Evolutionary conservation across 2,888 invertebrate genomes (phyloP), one percentile per base, ranked within the genome.

Genomic region (Thymelicus acteon): DNA sequence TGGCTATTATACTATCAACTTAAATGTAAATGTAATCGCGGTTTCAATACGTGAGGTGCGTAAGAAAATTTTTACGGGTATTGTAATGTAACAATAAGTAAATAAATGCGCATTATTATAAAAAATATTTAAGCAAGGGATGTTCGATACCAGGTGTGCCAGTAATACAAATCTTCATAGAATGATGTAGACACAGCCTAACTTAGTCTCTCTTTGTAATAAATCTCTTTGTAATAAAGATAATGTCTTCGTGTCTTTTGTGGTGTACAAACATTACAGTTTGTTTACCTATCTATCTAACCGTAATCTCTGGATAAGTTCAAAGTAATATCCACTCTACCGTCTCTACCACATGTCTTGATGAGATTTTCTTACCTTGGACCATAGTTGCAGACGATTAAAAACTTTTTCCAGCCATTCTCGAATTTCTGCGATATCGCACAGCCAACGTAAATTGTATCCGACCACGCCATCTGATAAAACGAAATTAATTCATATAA

Each of bases 381-480:
- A 4, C 92, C 92, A 74, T 92, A 92, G 78, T 92, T 89, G 77
- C 92, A 92, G 6, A 91, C 91, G 2, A 90, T 83, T n/a, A 80
- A 78, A 74, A 76, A 85, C 10, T 79, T 83, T 19, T 82, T 84
- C 83, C 80, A 84, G 0, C 74, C 73, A 0, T 76, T 74, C 7
- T 78, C 72, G 4, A 63, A 39, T 37, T 73, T 79, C 64, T 86
- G 76, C 7, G 86, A 83, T 2, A 89, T 73, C 1, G 83, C 92
- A 74, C 92, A 93, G 2, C 92, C 92, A 6, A 93, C 37, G 78
- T 86, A 81, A 1, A 78, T 78, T 0, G 86, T 78, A 40, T 89
- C 75, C 0, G 90, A 80, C 92, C 92, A 93, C 37, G 81, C 87
- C 89, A 93, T 85, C 92, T 93, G 77, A n/a, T 77, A 79, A 63